Evolutionary conservation across 1,140 invertebrate species (phyloP), one percentile per base, ranked within the genome.

Genomic region (Popillia japonica): DNA sequence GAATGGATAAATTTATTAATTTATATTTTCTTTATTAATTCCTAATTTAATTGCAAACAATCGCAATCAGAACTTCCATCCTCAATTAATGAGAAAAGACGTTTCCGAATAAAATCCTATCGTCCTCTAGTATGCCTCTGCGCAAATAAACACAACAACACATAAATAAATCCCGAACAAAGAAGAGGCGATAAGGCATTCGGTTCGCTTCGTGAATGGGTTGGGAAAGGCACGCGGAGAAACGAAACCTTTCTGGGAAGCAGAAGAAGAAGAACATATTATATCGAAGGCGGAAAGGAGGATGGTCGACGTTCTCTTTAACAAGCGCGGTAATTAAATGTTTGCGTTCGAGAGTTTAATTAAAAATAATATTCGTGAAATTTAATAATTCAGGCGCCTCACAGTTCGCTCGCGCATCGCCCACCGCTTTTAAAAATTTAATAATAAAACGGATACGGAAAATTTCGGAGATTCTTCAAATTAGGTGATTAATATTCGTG

Each of bases 311-410:
- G 42, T 34, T 48, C 59, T 9, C 20, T 22, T 17, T 61, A 68
- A 27, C 61, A 68, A 68, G 61, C 44, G 44, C 61, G 23, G 61
- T 68, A 68, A 68, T 68, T 68, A 68, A 68, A 68, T 68, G 61
- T 68, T 68, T 68, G 61, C 61, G 61, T 68, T 68, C 61, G 61
- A 68, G 61, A 68, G 61, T 68, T 68, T 68, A 68, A 68, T 68
- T 68, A 68, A 68, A 68, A 68, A 68, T 23, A 68, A 68, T 68
- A 68, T 68, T 68, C 61, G 61, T 34, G 61, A 68, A 68, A 68
- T 68, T 68, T 68, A 68, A 68, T 68, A 23, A 68, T 68, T 68
- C 61, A 34, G 61, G 8, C 61, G 61, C 27, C 61, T 23, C 8
- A 6, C 61, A 68, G 27, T 27, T 34, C 61, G 61, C 20, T 8